phyloP scores from a whole-genome alignment of 2,113 vertebrate species.

The Panurus biarmicus region DNA sequence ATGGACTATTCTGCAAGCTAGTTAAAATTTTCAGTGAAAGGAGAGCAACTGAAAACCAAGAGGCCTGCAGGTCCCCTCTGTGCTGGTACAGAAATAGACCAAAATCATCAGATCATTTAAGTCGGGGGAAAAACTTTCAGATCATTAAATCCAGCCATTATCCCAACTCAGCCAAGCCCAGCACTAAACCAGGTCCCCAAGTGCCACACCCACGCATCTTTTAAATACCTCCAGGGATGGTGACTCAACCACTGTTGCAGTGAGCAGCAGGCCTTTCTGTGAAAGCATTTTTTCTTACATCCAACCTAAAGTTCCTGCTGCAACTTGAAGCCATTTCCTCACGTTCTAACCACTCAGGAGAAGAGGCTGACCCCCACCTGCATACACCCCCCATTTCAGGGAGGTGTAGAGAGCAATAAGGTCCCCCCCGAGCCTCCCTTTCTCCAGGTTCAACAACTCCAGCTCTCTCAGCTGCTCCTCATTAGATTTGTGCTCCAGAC shows the following conservation, averaged over 20 bases:
- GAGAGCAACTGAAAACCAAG: not conserved
- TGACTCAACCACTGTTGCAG: not conserved
- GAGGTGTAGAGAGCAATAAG: not conserved
- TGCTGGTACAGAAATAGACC: not conserved
- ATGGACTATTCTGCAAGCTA: not conserved
- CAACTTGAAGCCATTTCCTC: not conserved
- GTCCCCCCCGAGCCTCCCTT: not conserved
- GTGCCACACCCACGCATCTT: not conserved
- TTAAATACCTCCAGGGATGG: no score
- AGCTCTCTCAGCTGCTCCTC: not conserved
- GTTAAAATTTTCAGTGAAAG: not conserved
- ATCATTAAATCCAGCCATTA: not conserved
- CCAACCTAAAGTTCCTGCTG: not conserved
- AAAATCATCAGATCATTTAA: not conserved
- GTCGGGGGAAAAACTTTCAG: not conserved
- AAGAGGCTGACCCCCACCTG: not conserved
- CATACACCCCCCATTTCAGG: not conserved
- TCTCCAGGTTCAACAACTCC: not conserved
- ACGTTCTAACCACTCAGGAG: not conserved
- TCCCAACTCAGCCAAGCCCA: not conserved
- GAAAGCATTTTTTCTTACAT: not conserved
- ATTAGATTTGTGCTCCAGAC: not conserved
- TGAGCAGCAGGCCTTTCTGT: not conserved
- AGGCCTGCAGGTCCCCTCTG: not conserved
- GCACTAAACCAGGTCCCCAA: not conserved